phyloP scores from a whole-genome alignment of 2,797 vertebrate species.

The Loriculus beryllinus region DNA sequence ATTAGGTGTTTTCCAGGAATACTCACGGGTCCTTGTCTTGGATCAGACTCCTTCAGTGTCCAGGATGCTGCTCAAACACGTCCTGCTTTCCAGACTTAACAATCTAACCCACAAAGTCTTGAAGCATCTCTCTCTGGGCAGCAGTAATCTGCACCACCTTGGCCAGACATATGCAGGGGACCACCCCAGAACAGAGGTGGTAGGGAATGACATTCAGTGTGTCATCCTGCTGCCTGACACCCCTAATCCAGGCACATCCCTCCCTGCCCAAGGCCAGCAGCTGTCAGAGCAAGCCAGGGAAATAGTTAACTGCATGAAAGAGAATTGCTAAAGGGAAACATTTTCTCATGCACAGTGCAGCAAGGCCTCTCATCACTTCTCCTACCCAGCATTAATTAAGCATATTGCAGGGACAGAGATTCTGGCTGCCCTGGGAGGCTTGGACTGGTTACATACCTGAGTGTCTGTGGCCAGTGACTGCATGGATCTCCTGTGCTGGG shows the following conservation, averaged over 20 bases:
- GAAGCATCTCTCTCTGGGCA: background rate
- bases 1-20: background rate
- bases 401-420: background rate
- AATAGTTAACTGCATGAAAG: background rate
- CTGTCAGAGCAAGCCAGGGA: background rate
- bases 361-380: background rate
- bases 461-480: background rate
- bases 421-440: background rate
- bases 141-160: background rate
- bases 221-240: background rate
- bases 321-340: background rate
- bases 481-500: background rate
- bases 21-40: background rate
- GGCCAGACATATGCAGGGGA: background rate
- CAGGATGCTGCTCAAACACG: background rate
- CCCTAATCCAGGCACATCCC: background rate
- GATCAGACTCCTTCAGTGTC: background rate
- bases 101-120: background rate
- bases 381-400: background rate
- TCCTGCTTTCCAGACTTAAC: background rate
- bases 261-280: background rate
- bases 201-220: background rate
- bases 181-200: rapidly evolving
- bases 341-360: background rate
- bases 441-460: background rate